These are phyloP conservation scores for Mareca strepera DNA, from an alignment of 2,797 vertebrate species.

Conservation along the genomic window DNA sequence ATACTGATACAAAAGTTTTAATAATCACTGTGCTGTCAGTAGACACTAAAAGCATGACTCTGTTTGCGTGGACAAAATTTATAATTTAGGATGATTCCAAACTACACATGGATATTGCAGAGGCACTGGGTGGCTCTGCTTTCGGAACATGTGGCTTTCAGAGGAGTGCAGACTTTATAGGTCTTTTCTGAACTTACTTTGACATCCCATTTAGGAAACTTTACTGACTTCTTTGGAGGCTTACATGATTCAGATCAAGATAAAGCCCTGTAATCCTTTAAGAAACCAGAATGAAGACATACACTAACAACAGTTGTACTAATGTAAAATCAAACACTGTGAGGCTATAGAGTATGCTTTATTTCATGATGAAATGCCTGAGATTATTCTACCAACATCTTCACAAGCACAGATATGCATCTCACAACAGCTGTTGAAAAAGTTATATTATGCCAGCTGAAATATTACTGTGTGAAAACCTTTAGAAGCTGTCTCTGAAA, in stretches of 20 bases:
- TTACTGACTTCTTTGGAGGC: background rate
- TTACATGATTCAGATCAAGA: background rate
- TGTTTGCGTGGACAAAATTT: background rate
- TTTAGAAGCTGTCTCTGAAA: background rate
- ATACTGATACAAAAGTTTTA: accelerated
- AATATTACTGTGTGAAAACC: background rate
- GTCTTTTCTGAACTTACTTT: background rate
- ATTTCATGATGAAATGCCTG: background rate
- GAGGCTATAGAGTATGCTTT: background rate
- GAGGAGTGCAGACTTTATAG: background rate
- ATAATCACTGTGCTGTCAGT: background rate
- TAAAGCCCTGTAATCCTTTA: background rate
- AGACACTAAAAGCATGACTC: background rate
- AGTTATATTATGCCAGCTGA: background rate
- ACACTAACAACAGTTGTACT: background rate
- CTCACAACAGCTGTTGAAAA: background rate
- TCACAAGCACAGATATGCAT: background rate
- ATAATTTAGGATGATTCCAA: background rate
- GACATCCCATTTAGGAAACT: background rate
- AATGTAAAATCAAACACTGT: background rate
- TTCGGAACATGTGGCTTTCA: background rate
- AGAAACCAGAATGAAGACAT: background rate
- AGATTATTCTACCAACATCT: background rate
- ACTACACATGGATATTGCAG: background rate
- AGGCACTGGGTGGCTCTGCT: background rate